A percentile compares a stretch with the other conserved stretches of the same genome.
Evolutionary conservation across 2,888 invertebrate genomes (phyloP).

Genomic region (Drosophila subquinaria): DNA sequence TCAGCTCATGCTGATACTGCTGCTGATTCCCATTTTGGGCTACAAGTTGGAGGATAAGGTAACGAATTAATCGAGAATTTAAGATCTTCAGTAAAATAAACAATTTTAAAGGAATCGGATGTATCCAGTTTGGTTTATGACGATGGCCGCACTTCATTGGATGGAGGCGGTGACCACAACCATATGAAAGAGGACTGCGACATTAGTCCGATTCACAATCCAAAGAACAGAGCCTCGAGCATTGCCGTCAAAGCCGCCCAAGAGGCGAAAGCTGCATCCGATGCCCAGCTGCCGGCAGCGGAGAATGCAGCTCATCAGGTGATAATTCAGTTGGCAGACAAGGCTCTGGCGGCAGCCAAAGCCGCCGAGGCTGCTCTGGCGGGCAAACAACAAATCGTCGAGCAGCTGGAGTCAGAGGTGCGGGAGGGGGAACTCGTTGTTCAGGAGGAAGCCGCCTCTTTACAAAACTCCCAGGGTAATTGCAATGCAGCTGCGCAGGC

Average conservation of each 20-base stretch:
- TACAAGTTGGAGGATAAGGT: conserved; percentile 25
- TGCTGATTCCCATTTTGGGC: background rate
- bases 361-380: conserved; percentile 90
- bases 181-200: conserved; percentile 15
- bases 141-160: background rate
- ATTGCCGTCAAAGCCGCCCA: conserved; percentile 91
- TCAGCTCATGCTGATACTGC: background rate
- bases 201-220: conserved; percentile 11
- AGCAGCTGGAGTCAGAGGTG: conserved; percentile 89
- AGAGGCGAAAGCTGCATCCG: conserved; percentile 90
- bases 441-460: conserved; percentile 87
- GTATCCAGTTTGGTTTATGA: conserved; percentile 1
- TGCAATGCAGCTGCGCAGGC: conserved; percentile 88
- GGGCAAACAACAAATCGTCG: conserved; percentile 90
- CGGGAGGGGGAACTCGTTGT: conserved; percentile 89
- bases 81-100: background rate
- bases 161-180: background rate
- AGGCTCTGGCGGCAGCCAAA: conserved; percentile 90
- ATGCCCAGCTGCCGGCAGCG: conserved; percentile 90
- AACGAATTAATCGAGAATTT: background rate
- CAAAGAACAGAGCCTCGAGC: conserved; percentile 87
- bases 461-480: conserved; percentile 88
- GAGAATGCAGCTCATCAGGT: conserved; percentile 91
- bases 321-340: conserved; percentile 90
- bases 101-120: background rate